Base-by-base conservation (phyloP, 2,113 vertebrate genomes). In the Genyomyrus donnyi region DNA sequence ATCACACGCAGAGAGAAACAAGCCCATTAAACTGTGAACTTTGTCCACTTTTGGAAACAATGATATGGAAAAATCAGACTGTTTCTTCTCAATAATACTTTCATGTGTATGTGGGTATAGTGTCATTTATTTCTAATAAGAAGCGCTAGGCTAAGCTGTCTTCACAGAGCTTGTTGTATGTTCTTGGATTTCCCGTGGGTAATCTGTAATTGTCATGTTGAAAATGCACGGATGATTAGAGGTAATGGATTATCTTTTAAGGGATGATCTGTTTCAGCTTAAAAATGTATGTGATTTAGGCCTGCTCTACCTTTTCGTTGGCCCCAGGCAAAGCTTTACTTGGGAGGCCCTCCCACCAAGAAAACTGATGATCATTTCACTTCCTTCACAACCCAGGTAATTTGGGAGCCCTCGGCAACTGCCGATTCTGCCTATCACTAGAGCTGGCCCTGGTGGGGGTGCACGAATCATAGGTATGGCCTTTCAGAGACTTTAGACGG, bases 1-100 rank as follows among this genome's bases (percentile, higher is more conserved):
- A 52, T 85, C 80, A 85, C 6, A 48, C 3, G 50, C 66, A 27
- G 8, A 85, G 52, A 58, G 21, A 19, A 35, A 15, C n/a, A 39
- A 53, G 15, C 42, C 53, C 24, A 49, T 66, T 46, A 17, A 35
- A 35, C 39, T 66, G 89, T 66, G 42, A 85, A 66, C 89, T 85
- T 62, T 85, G 52, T 27, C 83, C 77, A 85, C 49, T 35, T 89
- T 49, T 70, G 83, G 42, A 66, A 90, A 90, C 46, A 31, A 77
- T 45, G 2, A 66, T 46, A 86, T 31, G 77, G 39, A 80, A 85
- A 84, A n/a, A 50, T 77, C 19, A 15, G 77, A 11, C 46, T 52
- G 49, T 77, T 53, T 83, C 17, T 89, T 80, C 48, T 80, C 17
- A 89, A 10, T 19, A 58, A 58, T 24, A 85, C 45, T 48, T 85